Evolutionary conservation across 2,797 vertebrate species (phyloP), one percentile per base, ranked within the genome.

Genomic region (Acanthurus lineatus): DNA sequence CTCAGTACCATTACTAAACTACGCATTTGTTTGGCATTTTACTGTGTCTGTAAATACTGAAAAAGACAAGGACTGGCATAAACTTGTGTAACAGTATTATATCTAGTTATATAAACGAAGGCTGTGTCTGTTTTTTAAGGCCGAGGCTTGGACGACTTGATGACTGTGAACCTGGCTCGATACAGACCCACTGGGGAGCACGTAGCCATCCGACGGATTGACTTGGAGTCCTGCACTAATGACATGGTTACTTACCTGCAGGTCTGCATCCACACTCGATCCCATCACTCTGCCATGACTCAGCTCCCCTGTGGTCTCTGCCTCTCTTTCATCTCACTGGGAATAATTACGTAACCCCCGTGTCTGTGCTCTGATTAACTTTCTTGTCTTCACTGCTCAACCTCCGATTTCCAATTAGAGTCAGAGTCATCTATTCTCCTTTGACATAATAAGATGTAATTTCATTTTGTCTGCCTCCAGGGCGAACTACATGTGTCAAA

Each of bases 181-280:
- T 99, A 98, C 81, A 96, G 92, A 91, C 97, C 97, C 69, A 97
- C 96, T 0, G 96, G 96, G 58, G 96, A 97, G 47, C 96, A 97
- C 3, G 97, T 99, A 8, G 96, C 97, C 4, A 96, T 99, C 63
- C 95, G 98, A 19, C 94, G 97, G 60, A 96, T 99, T 56, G 96
- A 99, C 90, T 73, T 99, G 85, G 98, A 99, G 93, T 96, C 96
- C 2, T 99, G 98, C 89, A 97, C 97, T 38, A 99, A 98, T 2
- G 98, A 99, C 90, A 99, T 99, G 97, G 97, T 99, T 73, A 95
- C 94, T 0, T 98, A 98, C 92, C 93, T 99, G 87, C 98, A 99
- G 98, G 98, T 99, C 91, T 76, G 90, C 52, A 79, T 65, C 58
- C 19, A 47, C 6, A 4, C 40, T 25, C 9, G 0, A 1, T 45